Evolutionary conservation across 2,888 invertebrate genomes (phyloP).

Genomic region (Dicranocentrus wangi): DNA sequence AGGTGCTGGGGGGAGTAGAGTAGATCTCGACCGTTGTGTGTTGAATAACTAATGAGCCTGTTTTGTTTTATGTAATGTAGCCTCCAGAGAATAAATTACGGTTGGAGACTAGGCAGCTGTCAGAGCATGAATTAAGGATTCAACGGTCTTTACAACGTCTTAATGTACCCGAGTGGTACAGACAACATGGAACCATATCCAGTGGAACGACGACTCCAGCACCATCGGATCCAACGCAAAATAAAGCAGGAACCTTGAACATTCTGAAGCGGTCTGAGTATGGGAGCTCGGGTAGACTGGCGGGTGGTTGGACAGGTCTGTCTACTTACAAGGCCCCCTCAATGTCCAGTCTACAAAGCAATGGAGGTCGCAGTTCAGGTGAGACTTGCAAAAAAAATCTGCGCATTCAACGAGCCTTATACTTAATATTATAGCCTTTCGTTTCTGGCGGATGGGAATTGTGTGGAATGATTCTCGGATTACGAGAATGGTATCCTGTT

Average conservation of each 20-base stretch:
- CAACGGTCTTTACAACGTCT: conserved; percentile 94
- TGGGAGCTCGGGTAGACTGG: conserved; percentile 78
- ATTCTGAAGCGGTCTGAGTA: conserved; percentile 68
- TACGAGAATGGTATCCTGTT: no score
- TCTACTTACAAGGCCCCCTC: conserved; percentile 89
- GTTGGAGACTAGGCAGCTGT: conserved; percentile 87
- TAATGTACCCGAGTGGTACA: conserved; percentile 96
- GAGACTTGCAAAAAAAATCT: no score
- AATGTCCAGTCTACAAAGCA: conserved; percentile 76
- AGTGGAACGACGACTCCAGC: conserved; percentile 67
- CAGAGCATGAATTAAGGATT: conserved; percentile 94
- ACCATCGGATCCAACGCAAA: conserved; percentile 43
- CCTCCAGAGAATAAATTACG: conserved; percentile 95
- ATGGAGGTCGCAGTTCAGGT: conserved; percentile 69
- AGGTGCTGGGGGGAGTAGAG: no score
- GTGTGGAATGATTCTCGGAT: no score
- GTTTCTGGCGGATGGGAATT: no score
- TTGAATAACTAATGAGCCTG: no score
- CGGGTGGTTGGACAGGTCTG: conserved; percentile 80
- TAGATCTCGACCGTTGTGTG: no score
- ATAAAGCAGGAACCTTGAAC: conserved; percentile 51
- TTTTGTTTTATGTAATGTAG: no score
- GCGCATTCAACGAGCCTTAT: no score
- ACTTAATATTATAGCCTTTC: no score
- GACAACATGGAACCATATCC: conserved; percentile 80